These are phyloP conservation scores for Ophonus ardosiacus DNA, from an alignment of 2,888 invertebrate species.

Conservation along the genomic window DNA sequence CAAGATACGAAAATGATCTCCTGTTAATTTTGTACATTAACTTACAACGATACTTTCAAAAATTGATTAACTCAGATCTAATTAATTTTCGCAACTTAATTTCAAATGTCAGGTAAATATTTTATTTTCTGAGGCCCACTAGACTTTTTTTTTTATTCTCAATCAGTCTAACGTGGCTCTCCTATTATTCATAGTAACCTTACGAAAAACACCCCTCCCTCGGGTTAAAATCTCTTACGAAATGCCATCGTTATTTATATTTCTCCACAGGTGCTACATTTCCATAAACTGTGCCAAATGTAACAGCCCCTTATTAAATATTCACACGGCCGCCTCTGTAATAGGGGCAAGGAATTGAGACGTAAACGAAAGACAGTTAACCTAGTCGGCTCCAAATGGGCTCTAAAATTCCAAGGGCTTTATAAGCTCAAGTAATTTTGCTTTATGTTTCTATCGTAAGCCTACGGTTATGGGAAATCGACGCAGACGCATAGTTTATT, in stretches of 20 bases:
- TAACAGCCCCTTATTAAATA: conserved; percentile 44
- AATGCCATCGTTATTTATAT: conserved; percentile 9
- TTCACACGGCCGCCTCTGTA: conserved; percentile 21
- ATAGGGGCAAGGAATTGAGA: conserved; percentile 31
- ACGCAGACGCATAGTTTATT: neutral
- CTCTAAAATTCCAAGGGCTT: conserved; percentile 48
- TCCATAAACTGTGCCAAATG: neutral
- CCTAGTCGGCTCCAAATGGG: conserved; percentile 26
- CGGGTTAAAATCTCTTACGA: neutral
- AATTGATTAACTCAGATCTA: too few species aligned
- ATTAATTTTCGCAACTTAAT: too few species aligned
- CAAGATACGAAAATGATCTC: too few species aligned
- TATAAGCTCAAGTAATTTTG: conserved; percentile 51
- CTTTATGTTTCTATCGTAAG: conserved; percentile 49
- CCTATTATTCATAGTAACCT: too few species aligned
- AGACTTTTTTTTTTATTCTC: too few species aligned
- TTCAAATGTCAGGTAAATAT: too few species aligned
- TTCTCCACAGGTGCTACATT: conserved; percentile 27
- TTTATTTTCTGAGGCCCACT: too few species aligned
- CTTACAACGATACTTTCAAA: too few species aligned
- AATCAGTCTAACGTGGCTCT: too few species aligned
- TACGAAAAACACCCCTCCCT: too few species aligned
- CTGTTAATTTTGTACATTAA: too few species aligned
- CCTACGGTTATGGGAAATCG: conserved; percentile 28
- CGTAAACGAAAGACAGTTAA: conserved; percentile 38